Conservation (phyloP, 2,113 vertebrate species). For the Globicephala melas region DNA sequence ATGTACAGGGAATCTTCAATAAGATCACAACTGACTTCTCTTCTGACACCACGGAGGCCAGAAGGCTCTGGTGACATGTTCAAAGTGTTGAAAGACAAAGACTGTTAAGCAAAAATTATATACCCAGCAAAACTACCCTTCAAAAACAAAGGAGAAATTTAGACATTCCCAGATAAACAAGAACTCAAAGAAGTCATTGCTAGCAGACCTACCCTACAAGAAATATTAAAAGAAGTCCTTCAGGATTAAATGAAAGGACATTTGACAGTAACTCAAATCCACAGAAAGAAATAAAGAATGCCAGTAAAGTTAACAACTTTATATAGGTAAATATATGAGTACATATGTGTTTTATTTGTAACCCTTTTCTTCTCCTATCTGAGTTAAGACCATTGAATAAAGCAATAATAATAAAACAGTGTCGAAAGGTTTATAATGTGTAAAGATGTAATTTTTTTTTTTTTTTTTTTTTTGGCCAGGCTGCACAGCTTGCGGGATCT, state of each 20-base stretch:
- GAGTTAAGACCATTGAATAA: not conserved
- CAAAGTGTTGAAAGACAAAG: not conserved
- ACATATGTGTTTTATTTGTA: not conserved
- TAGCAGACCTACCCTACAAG: not conserved
- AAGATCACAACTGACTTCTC: not conserved
- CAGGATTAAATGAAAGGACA: not conserved
- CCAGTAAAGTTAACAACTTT: not conserved
- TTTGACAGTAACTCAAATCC: not conserved
- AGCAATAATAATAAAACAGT: not conserved
- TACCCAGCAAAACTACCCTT: not conserved
- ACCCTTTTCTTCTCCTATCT: not conserved
- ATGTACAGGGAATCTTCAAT: not conserved
- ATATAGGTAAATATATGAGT: too few relatives aligned
- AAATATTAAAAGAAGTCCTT: not conserved
- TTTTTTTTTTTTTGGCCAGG: not conserved
- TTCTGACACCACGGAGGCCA: not conserved
- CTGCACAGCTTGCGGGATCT: not conserved
- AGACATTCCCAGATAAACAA: not conserved
- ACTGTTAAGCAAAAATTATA: not conserved
- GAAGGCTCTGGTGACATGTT: rapidly evolving
- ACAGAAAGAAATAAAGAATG: not conserved
- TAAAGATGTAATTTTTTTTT: not conserved
- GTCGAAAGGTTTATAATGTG: not conserved
- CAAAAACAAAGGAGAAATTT: not conserved
- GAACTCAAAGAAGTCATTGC: not conserved